Conservation (phyloP, 1,140 invertebrate species). For the Hyposmocoma kahamanoa region DNA sequence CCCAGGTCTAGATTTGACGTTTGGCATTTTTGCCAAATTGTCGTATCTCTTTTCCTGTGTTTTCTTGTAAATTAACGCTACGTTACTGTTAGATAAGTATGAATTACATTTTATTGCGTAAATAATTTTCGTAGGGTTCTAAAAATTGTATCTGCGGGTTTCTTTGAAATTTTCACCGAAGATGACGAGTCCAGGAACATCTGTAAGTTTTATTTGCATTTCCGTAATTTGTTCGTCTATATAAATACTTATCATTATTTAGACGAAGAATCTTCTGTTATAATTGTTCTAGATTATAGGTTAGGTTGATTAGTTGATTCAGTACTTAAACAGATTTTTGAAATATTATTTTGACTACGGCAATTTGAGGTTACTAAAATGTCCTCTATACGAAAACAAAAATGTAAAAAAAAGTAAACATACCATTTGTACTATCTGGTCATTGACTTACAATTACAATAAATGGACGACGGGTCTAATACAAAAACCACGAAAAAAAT, state of each 20-base stretch:
- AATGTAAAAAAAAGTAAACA: no score
- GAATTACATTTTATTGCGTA: background rate
- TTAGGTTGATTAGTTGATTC: no score
- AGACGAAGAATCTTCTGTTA: background rate
- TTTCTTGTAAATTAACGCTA: background rate
- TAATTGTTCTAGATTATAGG: background rate
- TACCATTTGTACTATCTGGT: no score
- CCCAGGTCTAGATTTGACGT: no score
- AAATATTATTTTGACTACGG: background rate
- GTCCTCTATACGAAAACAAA: background rate
- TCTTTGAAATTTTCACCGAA: background rate
- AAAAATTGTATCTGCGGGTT: background rate
- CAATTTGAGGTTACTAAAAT: background rate
- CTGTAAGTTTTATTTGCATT: conserved; percentile 24
- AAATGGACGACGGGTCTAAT: no score
- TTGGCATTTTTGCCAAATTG: conserved; percentile 1
- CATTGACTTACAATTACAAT: no score
- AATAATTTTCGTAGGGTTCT: background rate
- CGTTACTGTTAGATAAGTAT: background rate
- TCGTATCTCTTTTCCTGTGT: background rate
- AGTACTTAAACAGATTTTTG: background rate
- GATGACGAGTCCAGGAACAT: conserved; percentile 33
- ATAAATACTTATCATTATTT: background rate
- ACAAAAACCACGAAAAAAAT: no score
- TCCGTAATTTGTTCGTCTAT: background rate